A percentile compares a stretch with the other conserved stretches of the same genome.
These are phyloP conservation scores for Kryptopterus vitreolus DNA, from an alignment of 2,797 vertebrate species.

Conservation along the genomic window DNA sequence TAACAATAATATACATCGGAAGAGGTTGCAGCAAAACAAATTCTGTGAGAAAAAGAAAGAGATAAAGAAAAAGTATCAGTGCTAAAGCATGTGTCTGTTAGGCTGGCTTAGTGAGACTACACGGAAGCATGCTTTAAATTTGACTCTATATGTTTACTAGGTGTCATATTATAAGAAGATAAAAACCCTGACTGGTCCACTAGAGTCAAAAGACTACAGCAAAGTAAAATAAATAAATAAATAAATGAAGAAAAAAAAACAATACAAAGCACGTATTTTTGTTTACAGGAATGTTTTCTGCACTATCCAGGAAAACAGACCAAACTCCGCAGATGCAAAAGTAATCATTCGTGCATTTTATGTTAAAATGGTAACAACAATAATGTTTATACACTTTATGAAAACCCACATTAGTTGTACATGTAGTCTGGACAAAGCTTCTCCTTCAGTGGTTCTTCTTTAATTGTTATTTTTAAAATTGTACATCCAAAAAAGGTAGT, in stretches of 20 bases:
- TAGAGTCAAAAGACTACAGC: not conserved
- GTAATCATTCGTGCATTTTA: not conserved
- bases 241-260: too few relatives aligned
- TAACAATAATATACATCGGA: not conserved
- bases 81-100: not conserved
- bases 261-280: too few relatives aligned
- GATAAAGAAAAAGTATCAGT: not conserved
- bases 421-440: too few relatives aligned
- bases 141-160: not conserved
- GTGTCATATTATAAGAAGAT: not conserved
- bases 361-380: too few relatives aligned
- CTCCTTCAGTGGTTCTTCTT: too few relatives aligned
- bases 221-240: too few relatives aligned
- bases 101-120: not conserved
- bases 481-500: too few relatives aligned
- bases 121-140: not conserved
- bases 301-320: not conserved
- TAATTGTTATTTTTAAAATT: too few relatives aligned
- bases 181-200: not conserved
- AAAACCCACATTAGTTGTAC: too few relatives aligned
- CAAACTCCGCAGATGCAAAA: not conserved
- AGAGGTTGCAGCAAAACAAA: not conserved
- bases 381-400: too few relatives aligned
- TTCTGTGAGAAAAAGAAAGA: not conserved
- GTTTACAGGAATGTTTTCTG: too few relatives aligned